phyloP scores from a whole-genome alignment of 2,888 invertebrate genomes.

The Agriopis aurantiaria region DNA sequence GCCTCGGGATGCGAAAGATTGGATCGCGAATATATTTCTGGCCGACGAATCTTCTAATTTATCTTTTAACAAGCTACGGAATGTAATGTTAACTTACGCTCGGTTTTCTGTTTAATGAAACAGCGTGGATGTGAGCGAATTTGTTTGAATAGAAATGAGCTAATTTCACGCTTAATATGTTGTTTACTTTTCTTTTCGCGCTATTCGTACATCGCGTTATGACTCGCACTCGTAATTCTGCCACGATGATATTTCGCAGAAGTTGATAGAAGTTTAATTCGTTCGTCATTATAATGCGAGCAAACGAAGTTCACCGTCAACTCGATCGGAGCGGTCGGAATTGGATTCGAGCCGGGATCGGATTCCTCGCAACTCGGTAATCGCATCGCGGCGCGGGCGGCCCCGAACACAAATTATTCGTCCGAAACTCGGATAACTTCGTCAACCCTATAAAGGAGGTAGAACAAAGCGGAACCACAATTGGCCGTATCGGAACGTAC shows the following conservation, averaged over 20 bases:
- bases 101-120: slow-evolving; percentile 80
- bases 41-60: slow-evolving; percentile 75
- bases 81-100: slow-evolving; percentile 79
- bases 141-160: slow-evolving; percentile 44
- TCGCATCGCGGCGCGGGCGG: slow-evolving; percentile 77
- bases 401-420: slow-evolving; percentile 83
- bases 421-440: slow-evolving; percentile 82
- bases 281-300: slow-evolving; percentile 63
- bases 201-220: slow-evolving; percentile 6
- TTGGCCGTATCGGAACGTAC: slow-evolving; percentile 74
- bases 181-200: slow-evolving; percentile 22
- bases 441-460: slow-evolving; percentile 81
- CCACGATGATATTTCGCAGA: slow-evolving; percentile 65
- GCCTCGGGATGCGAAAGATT: slow-evolving; percentile 77
- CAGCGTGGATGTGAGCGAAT: slow-evolving; percentile 62
- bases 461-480: slow-evolving; percentile 85
- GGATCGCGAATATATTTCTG: slow-evolving; percentile 70
- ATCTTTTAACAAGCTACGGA: slow-evolving; percentile 75
- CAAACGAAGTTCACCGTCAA: slow-evolving; percentile 68
- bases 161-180: slow-evolving; percentile 34
- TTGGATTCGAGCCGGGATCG: slow-evolving; percentile 74
- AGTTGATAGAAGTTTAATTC: slow-evolving; percentile 70
- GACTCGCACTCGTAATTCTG: neutral
- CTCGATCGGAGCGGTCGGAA: slow-evolving; percentile 68
- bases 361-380: slow-evolving; percentile 78